phyloP scores from a whole-genome alignment of 2,797 vertebrate genomes.

The Amphiprion clarkii region DNA sequence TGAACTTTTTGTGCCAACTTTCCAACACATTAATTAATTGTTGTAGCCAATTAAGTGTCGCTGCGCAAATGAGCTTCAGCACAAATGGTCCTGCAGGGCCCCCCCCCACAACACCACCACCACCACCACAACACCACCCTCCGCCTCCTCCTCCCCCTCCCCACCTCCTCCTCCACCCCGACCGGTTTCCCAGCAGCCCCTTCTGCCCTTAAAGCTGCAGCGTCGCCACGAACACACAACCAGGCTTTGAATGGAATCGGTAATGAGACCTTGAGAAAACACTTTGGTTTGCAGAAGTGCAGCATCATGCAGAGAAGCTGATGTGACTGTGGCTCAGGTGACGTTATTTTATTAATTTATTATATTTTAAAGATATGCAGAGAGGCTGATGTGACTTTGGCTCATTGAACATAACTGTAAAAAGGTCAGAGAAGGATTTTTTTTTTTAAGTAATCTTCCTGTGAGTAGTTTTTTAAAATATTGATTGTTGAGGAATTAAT shows the following conservation, averaged over 20 bases:
- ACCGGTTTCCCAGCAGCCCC: constrained; percentile 78
- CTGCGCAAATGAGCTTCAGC: constrained; percentile 98
- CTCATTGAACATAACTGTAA: neutral
- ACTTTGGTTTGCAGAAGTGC: constrained; percentile 51
- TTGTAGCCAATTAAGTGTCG: constrained; percentile 99
- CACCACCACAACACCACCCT: constrained; percentile 67
- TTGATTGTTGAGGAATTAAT: too few relatives aligned
- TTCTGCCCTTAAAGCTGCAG: constrained; percentile 79
- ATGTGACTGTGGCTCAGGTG: constrained; percentile 41
- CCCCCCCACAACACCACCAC: constrained; percentile 12
- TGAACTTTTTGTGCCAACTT: constrained; percentile 96
- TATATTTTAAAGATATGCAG: constrained; percentile 22
- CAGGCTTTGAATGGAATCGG: constrained; percentile 39
- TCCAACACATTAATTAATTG: constrained; percentile 99
- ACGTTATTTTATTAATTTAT: neutral
- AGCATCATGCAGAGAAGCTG: constrained; percentile 62
- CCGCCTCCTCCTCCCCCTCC: neutral
- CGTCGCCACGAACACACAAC: constrained; percentile 42
- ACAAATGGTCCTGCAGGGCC: constrained; percentile 97
- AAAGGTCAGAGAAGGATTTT: constrained; percentile 42
- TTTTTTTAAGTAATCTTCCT: neutral
- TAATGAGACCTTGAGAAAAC: constrained; percentile 62
- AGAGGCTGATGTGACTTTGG: constrained; percentile 41
- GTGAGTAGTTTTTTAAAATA: neutral
- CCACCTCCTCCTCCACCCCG: constrained; percentile 20